Base-by-base conservation (phyloP, 2,113 vertebrate genomes). In the Scomber colias region DNA sequence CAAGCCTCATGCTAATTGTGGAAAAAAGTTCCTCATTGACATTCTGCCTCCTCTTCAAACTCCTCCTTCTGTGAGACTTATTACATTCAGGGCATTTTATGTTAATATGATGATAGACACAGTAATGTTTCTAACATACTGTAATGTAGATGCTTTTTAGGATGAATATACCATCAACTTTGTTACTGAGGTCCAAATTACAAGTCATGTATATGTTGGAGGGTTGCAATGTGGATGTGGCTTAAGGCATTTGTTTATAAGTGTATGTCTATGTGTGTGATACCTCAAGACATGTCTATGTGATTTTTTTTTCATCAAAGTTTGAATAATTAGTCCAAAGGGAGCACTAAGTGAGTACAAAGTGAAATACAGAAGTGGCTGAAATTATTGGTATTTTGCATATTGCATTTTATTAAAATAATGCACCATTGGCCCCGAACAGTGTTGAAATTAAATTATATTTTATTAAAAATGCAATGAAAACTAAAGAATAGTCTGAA, bases 311-410 rank as follows among this genome's bases (percentile, higher is more conserved):
- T 27, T 27, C 24, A 27, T 19, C 7, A 14, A 72, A 55, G n/a
- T 68, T 19, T 49, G 1, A 3, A 27, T 75, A 74, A 75, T 79
- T 64, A 70, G 45, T 57, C 63, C 45, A 27, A 63, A 11, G 30
- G 70, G 65, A 75, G 35, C 27, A 6, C 14, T 19, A 51, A 19
- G 27, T 49, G 27, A 71, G 35, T 15, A 19, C 40, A 49, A 31
- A 57, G 17, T 61, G 65, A 71, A 45, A 50, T 66, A 27, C 24
- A 27, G 24, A 27, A 27, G 24, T 27, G 24, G 24, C 24, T 27
- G 24, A 27, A 27, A 27, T 27, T 27, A 27, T 27, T 27, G 24
- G 24, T 27, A 27, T 27, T 27, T 27, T 27, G 24, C 24, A 27
- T 27, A 27, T 27, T 27, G 24, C 24, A 27, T 27, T 27, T 27